Conservation (phyloP, 2,113 vertebrate genomes). For the Zosterops japonicus region DNA sequence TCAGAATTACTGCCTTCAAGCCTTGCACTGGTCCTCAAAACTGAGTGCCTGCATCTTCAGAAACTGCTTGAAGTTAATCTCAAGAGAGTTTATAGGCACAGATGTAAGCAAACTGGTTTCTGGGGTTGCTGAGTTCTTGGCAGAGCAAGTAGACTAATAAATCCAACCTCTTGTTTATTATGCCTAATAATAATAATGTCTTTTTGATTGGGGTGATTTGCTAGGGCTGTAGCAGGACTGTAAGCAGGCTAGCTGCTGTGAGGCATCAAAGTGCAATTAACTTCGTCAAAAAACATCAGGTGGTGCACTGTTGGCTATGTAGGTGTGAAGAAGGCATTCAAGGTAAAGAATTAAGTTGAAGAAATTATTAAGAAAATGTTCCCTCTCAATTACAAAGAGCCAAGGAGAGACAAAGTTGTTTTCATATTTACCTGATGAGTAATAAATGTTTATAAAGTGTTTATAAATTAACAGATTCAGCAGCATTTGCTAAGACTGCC, state of each 20-base stretch:
- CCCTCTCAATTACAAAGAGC: neutral
- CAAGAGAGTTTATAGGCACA: accelerated
- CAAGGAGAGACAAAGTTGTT: neutral
- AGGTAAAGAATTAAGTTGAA: neutral
- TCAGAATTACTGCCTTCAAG: neutral
- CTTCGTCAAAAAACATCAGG: neutral
- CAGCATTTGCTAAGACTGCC: neutral
- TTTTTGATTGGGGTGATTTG: neutral
- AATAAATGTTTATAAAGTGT: neutral
- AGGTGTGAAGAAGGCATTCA: neutral
- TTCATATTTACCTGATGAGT: neutral
- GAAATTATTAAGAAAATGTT: neutral
- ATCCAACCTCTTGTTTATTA: neutral
- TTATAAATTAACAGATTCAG: neutral
- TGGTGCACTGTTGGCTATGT: neutral
- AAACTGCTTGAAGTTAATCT: neutral
- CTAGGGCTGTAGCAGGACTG: neutral
- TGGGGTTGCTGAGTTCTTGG: neutral
- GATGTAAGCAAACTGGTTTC: neutral
- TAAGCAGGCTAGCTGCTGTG: neutral
- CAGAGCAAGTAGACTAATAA: neutral
- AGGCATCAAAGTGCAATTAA: neutral
- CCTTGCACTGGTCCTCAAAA: neutral
- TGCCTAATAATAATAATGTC: neutral
- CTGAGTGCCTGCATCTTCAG: neutral